Evolutionary conservation across 1,140 invertebrate species (phyloP).

Genomic region (Olivierus martensii): DNA sequence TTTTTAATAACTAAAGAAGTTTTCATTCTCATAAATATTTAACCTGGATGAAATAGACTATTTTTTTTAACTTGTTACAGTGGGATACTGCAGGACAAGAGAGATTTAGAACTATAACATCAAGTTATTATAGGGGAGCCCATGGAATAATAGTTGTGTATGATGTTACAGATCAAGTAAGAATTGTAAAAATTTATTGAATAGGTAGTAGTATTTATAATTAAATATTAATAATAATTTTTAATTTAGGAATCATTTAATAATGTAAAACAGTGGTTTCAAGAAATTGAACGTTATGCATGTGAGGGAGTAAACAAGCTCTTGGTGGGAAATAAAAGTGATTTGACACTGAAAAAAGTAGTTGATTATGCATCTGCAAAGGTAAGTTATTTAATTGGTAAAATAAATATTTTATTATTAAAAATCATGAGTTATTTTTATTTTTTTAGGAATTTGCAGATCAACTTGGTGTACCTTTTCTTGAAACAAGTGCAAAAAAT

Average conservation of each 20-base stretch:
- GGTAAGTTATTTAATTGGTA: constrained; percentile 31
- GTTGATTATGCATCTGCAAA: constrained; percentile 36
- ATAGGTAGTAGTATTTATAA: no score
- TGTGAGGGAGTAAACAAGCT: constrained; percentile 99
- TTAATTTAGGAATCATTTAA: constrained; percentile 88
- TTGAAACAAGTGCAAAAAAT: constrained; percentile 96
- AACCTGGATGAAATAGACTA: no score
- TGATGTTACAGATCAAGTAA: constrained; percentile 81
- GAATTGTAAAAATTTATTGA: no score
- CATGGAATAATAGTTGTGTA: constrained; percentile 99
- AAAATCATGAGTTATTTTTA: no score
- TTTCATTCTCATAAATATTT: no score
- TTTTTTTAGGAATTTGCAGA: constrained; percentile 82
- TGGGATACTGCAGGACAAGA: constrained; percentile 99
- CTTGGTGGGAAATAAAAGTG: constrained; percentile 97
- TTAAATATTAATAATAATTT: no score
- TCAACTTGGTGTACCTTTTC: constrained; percentile 90
- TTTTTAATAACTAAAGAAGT: no score
- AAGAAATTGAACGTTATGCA: constrained; percentile 96
- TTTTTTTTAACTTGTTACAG: no score
- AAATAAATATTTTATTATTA: no score
- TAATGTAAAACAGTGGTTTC: constrained; percentile 95
- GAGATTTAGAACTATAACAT: constrained; percentile 93
- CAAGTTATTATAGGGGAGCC: constrained; percentile 90
- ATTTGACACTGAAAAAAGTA: constrained; percentile 79